Evolutionary conservation across 2,888 invertebrate genomes (phyloP).

Genomic region (Drosophila nigricruria): DNA sequence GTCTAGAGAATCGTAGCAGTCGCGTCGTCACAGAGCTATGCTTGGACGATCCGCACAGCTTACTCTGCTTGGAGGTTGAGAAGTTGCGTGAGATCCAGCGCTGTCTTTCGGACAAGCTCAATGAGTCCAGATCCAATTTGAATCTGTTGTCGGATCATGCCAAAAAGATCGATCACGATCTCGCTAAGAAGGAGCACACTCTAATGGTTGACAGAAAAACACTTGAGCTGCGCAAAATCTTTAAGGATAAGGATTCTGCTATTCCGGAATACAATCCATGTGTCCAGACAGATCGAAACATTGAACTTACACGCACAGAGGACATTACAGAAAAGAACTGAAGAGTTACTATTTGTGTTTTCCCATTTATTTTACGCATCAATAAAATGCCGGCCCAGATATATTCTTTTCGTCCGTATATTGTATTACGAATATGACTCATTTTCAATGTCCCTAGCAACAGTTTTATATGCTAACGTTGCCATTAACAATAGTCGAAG

Average conservation of each 20-base stretch:
- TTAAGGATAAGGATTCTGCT: background rate
- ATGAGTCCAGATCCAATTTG: slow-evolving; percentile 90
- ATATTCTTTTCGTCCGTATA: background rate
- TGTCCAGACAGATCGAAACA: slow-evolving; percentile 36
- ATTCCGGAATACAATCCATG: slow-evolving; percentile 18
- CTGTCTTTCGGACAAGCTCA: slow-evolving; percentile 88
- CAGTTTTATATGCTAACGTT: slow-evolving; percentile 4
- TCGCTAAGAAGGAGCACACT: slow-evolving; percentile 91
- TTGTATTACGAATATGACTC: background rate
- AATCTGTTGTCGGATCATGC: slow-evolving; percentile 90
- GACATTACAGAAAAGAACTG: slow-evolving; percentile 1
- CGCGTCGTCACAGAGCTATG: slow-evolving; percentile 92
- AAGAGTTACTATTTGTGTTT: background rate
- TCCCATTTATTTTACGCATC: background rate
- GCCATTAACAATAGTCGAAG: background rate
- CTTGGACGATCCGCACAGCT: slow-evolving; percentile 90
- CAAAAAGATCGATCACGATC: slow-evolving; percentile 88
- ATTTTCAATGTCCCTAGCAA: slow-evolving; percentile 9
- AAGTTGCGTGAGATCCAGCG: slow-evolving; percentile 89
- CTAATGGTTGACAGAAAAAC: slow-evolving; percentile 91
- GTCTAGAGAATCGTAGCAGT: slow-evolving; percentile 93
- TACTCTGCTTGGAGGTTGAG: slow-evolving; percentile 90
- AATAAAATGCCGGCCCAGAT: background rate
- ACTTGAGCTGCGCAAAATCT: slow-evolving; percentile 77
- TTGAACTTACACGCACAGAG: slow-evolving; percentile 9